Evolutionary conservation across 2,113 vertebrate species (phyloP), one percentile per base, ranked within the genome.

Genomic region (Heterochromis multidens): DNA sequence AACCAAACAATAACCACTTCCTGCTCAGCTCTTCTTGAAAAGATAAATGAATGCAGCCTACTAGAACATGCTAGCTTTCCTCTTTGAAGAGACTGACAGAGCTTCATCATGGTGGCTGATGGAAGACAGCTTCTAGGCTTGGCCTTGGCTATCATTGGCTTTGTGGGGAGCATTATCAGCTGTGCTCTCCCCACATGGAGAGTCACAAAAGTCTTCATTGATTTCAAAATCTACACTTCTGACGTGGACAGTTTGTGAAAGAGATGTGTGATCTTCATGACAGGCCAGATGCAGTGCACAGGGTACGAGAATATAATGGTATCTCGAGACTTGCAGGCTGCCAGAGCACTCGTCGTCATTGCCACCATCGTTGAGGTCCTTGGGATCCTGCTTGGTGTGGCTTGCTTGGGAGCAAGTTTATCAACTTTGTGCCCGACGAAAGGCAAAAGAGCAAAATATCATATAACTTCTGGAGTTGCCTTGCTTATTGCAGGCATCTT

Each of bases 151-250:
- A 79, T 96, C 83, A 29, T 98, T 40, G 97, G 97, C 7, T 97
- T 97, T 89, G 6, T 98, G 77, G 96, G 97, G 82, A 92, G 88
- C 88, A 96, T 98, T 91, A 4, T 98, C 61, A 93, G 96, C 89
- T 98, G 97, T 1, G 96, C 94, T 2, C 56, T 98, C 67, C 97
- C 97, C 58, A 96, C 92, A 88, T 98, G 97, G 97, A 96, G 92
- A 37, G 97, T 97, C 58, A 93, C 96, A 2, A 97, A 96, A 74
- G 97, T 97, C 94, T 97, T 31, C 27, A 61, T 97, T 21, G 96
- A 97, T 1, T 94, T 88, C 91, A 95, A 96, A 95, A 98, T 97
- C 11, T 93, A 97, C 96, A 0, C 87, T 96, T 2, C 96, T 88
- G 63, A 94, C 88, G 80, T 97, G 97, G 96, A 97, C 70, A 96